Evolutionary conservation across 2,113 vertebrate species (phyloP), one percentile per base, ranked within the genome.

Genomic region (Piaya cayana): DNA sequence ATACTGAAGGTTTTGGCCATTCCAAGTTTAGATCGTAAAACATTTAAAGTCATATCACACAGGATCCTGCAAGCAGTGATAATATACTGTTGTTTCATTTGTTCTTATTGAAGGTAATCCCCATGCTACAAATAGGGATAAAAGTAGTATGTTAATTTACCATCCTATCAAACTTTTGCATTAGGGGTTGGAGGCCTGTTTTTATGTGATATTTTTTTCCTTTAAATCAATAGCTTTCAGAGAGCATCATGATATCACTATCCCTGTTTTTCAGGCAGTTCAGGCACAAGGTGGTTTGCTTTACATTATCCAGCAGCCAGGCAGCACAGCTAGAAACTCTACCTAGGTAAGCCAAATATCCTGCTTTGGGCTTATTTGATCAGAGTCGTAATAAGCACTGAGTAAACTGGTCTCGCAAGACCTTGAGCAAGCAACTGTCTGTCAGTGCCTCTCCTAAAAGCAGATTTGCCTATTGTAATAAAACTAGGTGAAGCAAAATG

Each of bases 201-300:
- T 50, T 77, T n/a, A 26, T 22, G 25, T 0, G 83, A 52, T 15
- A 4, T 22, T 49, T 49, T 58, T n/a, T 76, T 43, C 49, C 27
- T 82, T 8, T 5, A 13, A 22, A 62, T 20, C 79, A 1, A 11
- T 20, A 23, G 37, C 58, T 72, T 32, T 52, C 26, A 10, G 14
- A 20, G 34, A 21, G 21, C n/a, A 5, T 5, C 0, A 1, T 0
- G 3, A 27, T 26, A 15, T 21, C 21, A 0, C 67, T 17, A 11
- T 8, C 70, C 45, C 17, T 8, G 9, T 11, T 37, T 27, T n/a
- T 4, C 63, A 12, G 53, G 12, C 1, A 3, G 25, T 5, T 25
- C 34, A 21, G 58, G 55, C 50, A 1, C 21, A 3, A 11, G 39
- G 32, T n/a, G 62, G 8, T 43, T 85, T 50, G 21, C 36, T 78